These are phyloP conservation scores for Rhagoletis zephyria DNA, from an alignment of 1,140 invertebrate species.

Conservation along the genomic window DNA sequence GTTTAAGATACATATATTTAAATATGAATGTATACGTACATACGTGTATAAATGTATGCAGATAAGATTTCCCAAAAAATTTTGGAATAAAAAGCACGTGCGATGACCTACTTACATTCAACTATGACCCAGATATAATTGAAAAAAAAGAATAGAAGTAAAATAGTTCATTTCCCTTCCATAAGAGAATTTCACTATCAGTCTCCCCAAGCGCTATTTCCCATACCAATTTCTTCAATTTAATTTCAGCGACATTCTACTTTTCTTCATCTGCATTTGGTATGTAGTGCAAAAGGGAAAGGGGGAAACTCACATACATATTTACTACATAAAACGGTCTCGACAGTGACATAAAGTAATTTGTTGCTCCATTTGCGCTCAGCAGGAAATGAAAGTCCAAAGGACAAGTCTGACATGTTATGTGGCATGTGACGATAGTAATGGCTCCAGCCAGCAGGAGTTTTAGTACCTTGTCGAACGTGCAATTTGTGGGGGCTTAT, in stretches of 20 bases:
- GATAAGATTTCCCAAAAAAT: background rate
- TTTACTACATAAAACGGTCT: background rate
- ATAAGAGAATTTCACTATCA: too few relatives aligned
- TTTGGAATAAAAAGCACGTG: background rate
- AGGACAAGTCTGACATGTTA: constrained; percentile 22
- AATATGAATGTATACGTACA: too few relatives aligned
- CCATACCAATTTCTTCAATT: background rate
- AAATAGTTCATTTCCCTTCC: too few relatives aligned
- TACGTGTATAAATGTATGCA: too few relatives aligned
- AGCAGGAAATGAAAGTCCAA: constrained; percentile 34
- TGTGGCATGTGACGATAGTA: constrained; percentile 27
- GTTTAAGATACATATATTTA: too few relatives aligned
- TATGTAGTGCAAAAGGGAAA: background rate
- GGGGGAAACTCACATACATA: background rate
- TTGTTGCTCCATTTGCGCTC: constrained; percentile 21
- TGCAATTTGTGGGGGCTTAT: background rate
- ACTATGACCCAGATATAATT: background rate
- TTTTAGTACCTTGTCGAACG: background rate
- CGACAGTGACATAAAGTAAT: background rate
- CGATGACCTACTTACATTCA: background rate
- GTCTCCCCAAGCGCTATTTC: background rate
- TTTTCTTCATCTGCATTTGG: background rate
- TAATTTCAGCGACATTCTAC: background rate
- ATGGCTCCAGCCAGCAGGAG: background rate
- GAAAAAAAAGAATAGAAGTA: background rate